Percentiles rank a stretch among this genome's conserved stretches.
These are phyloP conservation scores for Gorsachius magnificus DNA, from an alignment of 2,797 vertebrate species.

Conservation along the genomic window DNA sequence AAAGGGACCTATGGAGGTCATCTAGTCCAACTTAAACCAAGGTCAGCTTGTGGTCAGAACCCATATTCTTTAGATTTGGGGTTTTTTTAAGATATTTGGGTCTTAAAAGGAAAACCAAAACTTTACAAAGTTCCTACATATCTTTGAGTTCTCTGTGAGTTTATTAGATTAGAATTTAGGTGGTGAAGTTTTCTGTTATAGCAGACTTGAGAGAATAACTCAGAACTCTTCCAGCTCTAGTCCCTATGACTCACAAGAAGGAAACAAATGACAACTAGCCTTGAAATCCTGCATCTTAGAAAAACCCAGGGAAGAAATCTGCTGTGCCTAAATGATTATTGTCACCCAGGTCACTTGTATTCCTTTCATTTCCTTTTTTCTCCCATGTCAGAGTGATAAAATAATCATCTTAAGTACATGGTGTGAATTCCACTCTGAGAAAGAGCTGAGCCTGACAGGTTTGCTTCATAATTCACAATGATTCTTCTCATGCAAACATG, in stretches of 20 bases:
- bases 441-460: neutral
- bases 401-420: neutral
- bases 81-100: neutral
- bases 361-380: neutral
- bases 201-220: neutral
- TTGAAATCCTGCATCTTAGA: neutral
- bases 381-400: neutral
- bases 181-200: neutral
- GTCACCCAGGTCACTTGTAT: neutral
- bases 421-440: neutral
- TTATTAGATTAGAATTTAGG: neutral
- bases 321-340: neutral
- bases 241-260: neutral
- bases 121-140: neutral
- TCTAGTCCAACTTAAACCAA: neutral
- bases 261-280: neutral
- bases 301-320: neutral
- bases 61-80: neutral
- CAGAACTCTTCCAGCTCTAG: neutral
- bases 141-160: neutral
- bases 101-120: neutral
- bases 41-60: neutral
- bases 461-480: neutral
- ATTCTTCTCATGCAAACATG: neutral
- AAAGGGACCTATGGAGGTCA: neutral